Evolutionary conservation across 2,797 vertebrate species (phyloP).

Genomic region (Bovichtus variegatus): DNA sequence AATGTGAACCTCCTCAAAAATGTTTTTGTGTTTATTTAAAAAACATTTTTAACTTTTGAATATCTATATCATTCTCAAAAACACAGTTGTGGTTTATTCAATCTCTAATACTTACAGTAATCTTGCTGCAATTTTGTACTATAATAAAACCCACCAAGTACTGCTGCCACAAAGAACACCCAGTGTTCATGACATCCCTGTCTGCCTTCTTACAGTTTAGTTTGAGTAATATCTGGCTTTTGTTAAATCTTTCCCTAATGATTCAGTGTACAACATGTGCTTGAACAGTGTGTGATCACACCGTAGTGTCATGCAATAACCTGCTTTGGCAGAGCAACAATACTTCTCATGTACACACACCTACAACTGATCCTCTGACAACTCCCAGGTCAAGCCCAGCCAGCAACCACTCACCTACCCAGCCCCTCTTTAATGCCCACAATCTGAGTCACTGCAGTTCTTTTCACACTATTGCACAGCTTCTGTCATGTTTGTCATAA

Average conservation of each 20-base stretch:
- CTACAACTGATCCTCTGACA: background rate
- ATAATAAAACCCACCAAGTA: background rate
- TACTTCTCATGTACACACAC: constrained; percentile 8
- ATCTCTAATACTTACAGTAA: background rate
- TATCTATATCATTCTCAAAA: background rate
- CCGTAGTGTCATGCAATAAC: background rate
- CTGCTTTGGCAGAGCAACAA: constrained; percentile 13
- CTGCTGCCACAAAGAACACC: background rate
- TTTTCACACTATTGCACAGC: constrained; percentile 13
- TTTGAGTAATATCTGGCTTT: constrained; percentile 9
- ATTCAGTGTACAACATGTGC: background rate
- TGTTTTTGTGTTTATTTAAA: too few species aligned
- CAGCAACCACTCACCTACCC: background rate
- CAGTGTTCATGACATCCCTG: background rate
- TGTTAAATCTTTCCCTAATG: constrained; percentile 8
- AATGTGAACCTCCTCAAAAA: background rate
- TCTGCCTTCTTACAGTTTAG: background rate
- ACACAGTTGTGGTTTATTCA: background rate
- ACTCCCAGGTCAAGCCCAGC: constrained; percentile 1
- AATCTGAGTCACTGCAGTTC: constrained; percentile 33
- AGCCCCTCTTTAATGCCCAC: background rate
- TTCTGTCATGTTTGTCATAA: constrained; percentile 28
- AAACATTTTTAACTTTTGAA: too few species aligned
- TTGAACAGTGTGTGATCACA: background rate
- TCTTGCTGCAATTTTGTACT: background rate